Evolutionary conservation across 2,113 vertebrate genomes (phyloP), one percentile per base, ranked within the genome.

Genomic region (Coregonus clupeaformis): DNA sequence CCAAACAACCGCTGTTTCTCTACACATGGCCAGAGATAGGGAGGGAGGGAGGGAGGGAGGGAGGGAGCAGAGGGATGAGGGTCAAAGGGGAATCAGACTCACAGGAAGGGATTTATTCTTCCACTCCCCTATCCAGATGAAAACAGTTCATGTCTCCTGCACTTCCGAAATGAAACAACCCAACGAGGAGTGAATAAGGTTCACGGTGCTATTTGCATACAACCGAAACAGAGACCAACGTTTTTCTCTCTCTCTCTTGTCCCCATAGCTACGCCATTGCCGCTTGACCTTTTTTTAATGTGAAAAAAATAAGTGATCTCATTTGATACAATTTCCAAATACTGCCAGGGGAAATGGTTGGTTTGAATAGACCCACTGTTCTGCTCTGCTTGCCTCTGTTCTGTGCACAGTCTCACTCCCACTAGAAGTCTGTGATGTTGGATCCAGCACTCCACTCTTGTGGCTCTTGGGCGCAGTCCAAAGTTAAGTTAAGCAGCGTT

Each of bases 351-450:
- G 79, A 87, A 89, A 87, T 80, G 82, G 85, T 81, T 87, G 78
- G 75, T 88, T 87, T 93, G 86, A 93, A 94, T 89, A 83, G 89
- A 80, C 71, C 76, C 83, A 86, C 86, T 92, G 90, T 93, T 92
- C 88, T 78, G 69, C 83, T 92, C 88, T 80, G 72, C 83, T 85
- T 76, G 72, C 68, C 68, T 90, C 83, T 86, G 78, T 76, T 65
- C 36, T 42, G 9, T 42, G 36, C 36, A 42, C 36, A 42, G 9
- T 42, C 86, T 80, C 80, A 69, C 68, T 77, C 86, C 81, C 80
- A 70, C 68, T 77, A 82, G 36, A 7, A 42, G 78, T 81, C 83
- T 69, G 45, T 68, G 83, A 81, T 84, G 68, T 83, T 84, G 75
- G 78, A 75, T 88, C 81, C 91, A 89, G 82, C 85, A 72, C 76